These are phyloP conservation scores for Macrocentrus cingulum DNA, from an alignment of 1,140 invertebrate genomes.

Conservation along the genomic window DNA sequence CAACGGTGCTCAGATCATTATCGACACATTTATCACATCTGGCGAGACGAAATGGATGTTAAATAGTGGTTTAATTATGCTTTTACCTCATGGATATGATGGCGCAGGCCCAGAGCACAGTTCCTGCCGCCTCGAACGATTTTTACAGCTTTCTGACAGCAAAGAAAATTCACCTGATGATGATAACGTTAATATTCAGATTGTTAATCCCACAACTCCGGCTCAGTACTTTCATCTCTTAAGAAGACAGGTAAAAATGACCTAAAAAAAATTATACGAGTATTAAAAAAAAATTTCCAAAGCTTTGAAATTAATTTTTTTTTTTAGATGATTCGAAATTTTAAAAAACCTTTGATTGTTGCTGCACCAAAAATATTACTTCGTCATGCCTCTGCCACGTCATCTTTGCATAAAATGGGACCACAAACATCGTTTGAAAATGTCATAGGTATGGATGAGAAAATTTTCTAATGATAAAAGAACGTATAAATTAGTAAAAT, in stretches of 20 bases:
- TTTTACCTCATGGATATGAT: constrained; percentile 89
- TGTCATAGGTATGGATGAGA: constrained; percentile 69
- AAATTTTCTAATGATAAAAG: too few relatives aligned
- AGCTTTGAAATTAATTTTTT: too few relatives aligned
- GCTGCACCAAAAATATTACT: constrained; percentile 87
- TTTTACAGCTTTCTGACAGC: constrained; percentile 79
- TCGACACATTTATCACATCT: constrained; percentile 82
- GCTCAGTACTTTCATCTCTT: constrained; percentile 85
- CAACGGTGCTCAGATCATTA: constrained; percentile 72
- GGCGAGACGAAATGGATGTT: constrained; percentile 84
- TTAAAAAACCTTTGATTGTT: constrained; percentile 85
- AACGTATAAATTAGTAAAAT: too few relatives aligned
- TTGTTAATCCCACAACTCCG: constrained; percentile 82
- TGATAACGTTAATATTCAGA: constrained; percentile 78
- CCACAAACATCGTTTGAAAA: constrained; percentile 79
- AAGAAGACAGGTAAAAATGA: constrained; percentile 79
- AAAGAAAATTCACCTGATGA: constrained; percentile 71
- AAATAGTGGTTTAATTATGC: constrained; percentile 77
- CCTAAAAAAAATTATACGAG: constrained; percentile 79
- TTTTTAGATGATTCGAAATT: background rate
- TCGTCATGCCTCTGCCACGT: constrained; percentile 77
- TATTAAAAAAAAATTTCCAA: background rate
- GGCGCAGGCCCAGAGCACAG: constrained; percentile 91
- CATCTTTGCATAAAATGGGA: constrained; percentile 75
- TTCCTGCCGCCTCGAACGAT: constrained; percentile 78